Percentiles rank a stretch among this genome's conserved stretches.
phyloP scores from a whole-genome alignment of 1,140 invertebrate species.

The Coptotermes formosanus region DNA sequence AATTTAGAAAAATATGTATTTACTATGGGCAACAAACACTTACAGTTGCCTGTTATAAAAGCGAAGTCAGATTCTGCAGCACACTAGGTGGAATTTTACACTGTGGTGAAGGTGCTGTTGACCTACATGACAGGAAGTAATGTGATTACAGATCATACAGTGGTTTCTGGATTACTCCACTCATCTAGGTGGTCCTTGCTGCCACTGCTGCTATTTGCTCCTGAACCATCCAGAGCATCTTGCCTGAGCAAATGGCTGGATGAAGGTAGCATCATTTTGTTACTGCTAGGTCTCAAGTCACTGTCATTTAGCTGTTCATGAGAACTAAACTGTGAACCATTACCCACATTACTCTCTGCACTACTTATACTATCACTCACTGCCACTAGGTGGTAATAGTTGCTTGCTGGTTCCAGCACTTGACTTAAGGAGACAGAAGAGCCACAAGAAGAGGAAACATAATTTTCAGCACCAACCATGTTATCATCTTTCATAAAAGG shows the following conservation, averaged over 20 bases:
- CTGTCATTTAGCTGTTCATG: conserved; percentile 11
- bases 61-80: neutral
- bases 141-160: conserved; percentile 21
- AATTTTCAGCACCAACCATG: neutral
- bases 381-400: conserved; percentile 32
- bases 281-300: conserved; percentile 6
- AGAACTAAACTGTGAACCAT: neutral
- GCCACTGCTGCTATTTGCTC: neutral
- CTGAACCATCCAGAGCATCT: conserved; percentile 41
- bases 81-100: neutral
- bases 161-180: conserved; percentile 32
- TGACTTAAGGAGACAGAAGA: conserved; percentile 34
- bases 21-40: neutral
- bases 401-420: conserved; percentile 30
- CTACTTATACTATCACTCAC: conserved; percentile 31
- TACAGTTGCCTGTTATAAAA: neutral
- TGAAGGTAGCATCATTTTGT: neutral
- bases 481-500: neutral
- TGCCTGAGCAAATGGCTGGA: conserved; percentile 43
- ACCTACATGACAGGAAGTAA: neutral
- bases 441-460: conserved; percentile 31
- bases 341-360: neutral
- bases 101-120: neutral
- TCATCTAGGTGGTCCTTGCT: conserved; percentile 21
- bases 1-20: neutral